Evolutionary conservation across 1,140 invertebrate species (phyloP), one percentile per base, ranked within the genome.

Genomic region (Meloidogyne hapla): DNA sequence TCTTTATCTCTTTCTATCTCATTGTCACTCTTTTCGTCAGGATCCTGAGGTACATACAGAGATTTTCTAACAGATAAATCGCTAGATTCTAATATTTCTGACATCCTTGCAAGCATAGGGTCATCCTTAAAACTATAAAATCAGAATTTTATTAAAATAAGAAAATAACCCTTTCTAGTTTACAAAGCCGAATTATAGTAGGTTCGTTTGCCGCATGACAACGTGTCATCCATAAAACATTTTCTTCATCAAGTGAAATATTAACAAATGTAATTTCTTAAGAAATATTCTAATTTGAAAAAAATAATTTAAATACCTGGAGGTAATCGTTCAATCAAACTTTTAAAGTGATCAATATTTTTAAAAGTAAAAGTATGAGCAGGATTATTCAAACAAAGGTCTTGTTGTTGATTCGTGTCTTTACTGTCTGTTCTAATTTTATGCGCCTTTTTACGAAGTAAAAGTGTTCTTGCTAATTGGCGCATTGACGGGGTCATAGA

Each of bases 121-220:
- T 77, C 40, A 18, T 62, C 26, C 76, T 77, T 8, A 64, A 45
- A 21, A 48, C 2, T n/a, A 8, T 1, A 26, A 77, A 25, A 21
- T 26, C 6, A 71, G 15, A 10, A 5, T 15, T 18, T 67, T 12
- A 28, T 42, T 5, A 5, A 1, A 74, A 66, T 28, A 38, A 21
- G 40, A 75, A 38, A 28, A 23, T 61, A 13, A 76, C 75, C 69
- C 73, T 63, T 48, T 56, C 38, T n/a, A 71, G 1, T 23, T 45
- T 61, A 73, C 12, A 25, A 67, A 77, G 23, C 13, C n/a, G 26
- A 18, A 78, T 15, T 12, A 77, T 61, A 45, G 78, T 42, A 23
- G 76, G 76, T 23, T 77, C 76, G 42, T 77, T 76, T n/a, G 63
- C 9, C 13, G 26, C 18, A 42, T 77, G 69, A 75, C 76, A 77